A percentile compares a stretch with the other conserved stretches of the same genome.
Evolutionary conservation across 2,113 vertebrate species (phyloP).

Genomic region (Zapornia atra): DNA sequence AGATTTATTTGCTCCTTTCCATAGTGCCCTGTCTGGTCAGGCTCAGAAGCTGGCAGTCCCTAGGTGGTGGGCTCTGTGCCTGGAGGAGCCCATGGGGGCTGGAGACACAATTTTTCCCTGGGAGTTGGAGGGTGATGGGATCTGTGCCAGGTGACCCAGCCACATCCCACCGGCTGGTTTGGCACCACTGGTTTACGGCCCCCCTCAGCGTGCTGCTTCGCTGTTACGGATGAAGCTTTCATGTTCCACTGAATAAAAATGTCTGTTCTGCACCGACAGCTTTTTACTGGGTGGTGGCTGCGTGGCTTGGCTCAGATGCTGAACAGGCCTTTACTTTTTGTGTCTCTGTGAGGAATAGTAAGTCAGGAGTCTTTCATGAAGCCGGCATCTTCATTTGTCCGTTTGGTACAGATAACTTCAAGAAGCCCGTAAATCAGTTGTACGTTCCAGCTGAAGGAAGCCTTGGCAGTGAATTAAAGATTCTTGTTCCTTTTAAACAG

Average conservation of each 20-base stretch:
- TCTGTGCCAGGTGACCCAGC: fast-evolving
- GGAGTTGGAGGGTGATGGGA: background rate
- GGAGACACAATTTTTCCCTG: background rate
- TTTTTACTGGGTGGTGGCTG: background rate
- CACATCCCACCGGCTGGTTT: background rate
- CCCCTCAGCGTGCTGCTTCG: background rate
- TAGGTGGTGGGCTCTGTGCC: background rate
- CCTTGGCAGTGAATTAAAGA: background rate
- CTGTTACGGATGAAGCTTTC: background rate
- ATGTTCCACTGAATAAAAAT: background rate
- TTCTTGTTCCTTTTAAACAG: background rate
- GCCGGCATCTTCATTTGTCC: background rate
- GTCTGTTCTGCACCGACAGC: background rate
- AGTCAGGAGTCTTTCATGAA: background rate
- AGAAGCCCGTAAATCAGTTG: background rate
- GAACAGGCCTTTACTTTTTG: background rate
- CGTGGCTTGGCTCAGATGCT: background rate
- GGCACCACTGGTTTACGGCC: background rate
- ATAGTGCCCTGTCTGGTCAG: background rate
- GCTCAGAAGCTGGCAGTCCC: background rate
- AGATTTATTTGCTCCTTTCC: background rate
- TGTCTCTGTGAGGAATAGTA: background rate
- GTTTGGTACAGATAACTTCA: background rate
- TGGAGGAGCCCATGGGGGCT: fast-evolving
- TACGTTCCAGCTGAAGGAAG: background rate